Conservation (phyloP, 2,113 vertebrate genomes). For the Hippocampus zosterae region DNA sequence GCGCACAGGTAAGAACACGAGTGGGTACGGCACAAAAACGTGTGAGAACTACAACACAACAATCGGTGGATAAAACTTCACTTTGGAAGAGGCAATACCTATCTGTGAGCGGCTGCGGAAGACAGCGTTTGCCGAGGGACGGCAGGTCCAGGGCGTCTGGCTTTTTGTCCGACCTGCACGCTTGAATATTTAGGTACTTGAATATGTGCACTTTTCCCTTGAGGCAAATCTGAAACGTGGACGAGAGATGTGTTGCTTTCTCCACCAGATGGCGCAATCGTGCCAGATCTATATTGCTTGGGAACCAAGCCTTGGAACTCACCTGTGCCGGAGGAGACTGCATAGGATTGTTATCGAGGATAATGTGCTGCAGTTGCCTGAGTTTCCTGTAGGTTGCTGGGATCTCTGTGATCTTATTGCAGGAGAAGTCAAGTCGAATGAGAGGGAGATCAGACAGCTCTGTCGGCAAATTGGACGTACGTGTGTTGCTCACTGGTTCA, state of each 20-base stretch:
- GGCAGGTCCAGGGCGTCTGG: conserved; percentile 94
- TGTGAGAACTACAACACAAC: background rate
- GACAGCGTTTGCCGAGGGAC: conserved; percentile 84
- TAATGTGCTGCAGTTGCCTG: conserved; percentile 88
- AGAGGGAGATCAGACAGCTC: conserved; percentile 90
- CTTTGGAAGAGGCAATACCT: conserved; percentile 68
- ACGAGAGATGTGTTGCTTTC: conserved; percentile 11
- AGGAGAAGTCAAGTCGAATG: conserved; percentile 95
- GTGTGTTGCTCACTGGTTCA: background rate
- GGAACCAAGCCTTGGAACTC: conserved; percentile 30
- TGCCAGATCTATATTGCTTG: background rate
- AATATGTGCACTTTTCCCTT: conserved; percentile 99
- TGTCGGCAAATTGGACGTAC: conserved; percentile 49
- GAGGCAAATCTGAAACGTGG: conserved; percentile 86
- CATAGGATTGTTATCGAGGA: conserved; percentile 97
- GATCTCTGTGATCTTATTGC: conserved; percentile 98
- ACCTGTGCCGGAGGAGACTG: conserved; percentile 97
- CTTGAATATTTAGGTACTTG: conserved; percentile 95
- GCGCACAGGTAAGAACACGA: conserved; percentile 26
- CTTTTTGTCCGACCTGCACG: conserved; percentile 93
- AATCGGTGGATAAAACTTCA: background rate
- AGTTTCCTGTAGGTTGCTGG: conserved; percentile 89
- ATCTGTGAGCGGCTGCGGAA: conserved; percentile 91
- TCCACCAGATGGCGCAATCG: conserved; percentile 42
- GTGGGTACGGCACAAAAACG: too few relatives aligned